These are phyloP conservation scores for Babyrousa celebensis DNA, from an alignment of 2,797 vertebrate genomes.

Conservation along the genomic window DNA sequence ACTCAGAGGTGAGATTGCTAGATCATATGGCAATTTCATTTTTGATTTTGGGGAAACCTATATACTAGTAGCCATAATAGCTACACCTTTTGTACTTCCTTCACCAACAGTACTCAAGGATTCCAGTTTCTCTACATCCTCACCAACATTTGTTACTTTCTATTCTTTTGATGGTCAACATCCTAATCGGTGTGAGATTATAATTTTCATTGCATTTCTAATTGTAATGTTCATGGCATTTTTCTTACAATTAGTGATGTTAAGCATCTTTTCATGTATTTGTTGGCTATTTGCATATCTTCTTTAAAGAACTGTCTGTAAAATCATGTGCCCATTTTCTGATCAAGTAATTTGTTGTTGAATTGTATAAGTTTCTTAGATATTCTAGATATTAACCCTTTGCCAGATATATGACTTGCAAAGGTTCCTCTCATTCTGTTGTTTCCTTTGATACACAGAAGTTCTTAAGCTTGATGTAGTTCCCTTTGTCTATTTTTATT, in stretches of 20 bases:
- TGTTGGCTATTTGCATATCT: background rate
- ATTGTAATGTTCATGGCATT: conserved; percentile 45
- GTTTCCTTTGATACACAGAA: background rate
- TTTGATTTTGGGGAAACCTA: background rate
- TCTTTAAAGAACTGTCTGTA: background rate
- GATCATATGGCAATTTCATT: background rate
- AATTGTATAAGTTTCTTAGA: background rate
- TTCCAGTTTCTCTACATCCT: background rate
- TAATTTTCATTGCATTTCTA: background rate
- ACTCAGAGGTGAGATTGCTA: background rate
- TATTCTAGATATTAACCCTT: conserved; percentile 2
- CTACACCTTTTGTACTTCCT: background rate
- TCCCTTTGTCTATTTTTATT: background rate
- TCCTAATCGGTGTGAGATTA: background rate
- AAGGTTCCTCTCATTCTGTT: background rate
- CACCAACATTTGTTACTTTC: background rate
- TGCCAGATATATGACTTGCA: background rate
- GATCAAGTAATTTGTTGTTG: background rate
- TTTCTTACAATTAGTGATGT: background rate
- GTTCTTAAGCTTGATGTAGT: background rate
- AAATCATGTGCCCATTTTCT: background rate
- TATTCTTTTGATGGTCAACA: background rate
- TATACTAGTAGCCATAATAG: background rate
- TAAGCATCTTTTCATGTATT: conserved; percentile 12
- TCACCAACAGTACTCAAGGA: background rate